Evolutionary conservation across 2,797 vertebrate species (phyloP), one percentile per base, ranked within the genome.

Genomic region (Sebastes flavidus): DNA sequence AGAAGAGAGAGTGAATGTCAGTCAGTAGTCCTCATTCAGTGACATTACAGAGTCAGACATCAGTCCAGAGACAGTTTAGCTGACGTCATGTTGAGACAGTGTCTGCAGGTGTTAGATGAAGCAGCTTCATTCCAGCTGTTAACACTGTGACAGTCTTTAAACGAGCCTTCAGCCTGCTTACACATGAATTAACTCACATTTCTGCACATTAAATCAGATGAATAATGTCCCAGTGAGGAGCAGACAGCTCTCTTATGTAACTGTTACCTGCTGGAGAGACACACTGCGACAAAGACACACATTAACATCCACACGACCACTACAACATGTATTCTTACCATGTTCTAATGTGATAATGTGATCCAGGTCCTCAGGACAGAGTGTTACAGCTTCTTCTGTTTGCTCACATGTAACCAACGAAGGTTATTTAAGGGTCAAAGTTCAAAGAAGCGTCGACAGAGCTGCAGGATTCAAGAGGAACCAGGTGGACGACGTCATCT

Each of bases 391-490:
- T 38, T 14, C 36, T 14, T 14, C 42, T 75, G 20, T 68, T 81
- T 30, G 62, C 73, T 75, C 91, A 91, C 91, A 92, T 91, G 89
- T 13, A 89, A 4, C 22, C 16, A 24, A 16, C 76, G 88, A 95
- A 95, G 89, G 94, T 95, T 83, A 92, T 22, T 4, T 7, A 24
- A 9, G 66, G 78, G 89, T 94, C 87, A 93, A 88, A 92, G 93
- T 89, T 93, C 88, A 94, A 27, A 56, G 70, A 72, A 65, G 13
- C 24, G 3, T 2, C 42, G 1, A 69, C 36, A 38, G 2, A 56
- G 46, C 14, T 36, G 14, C 13, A 9, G 2, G 3, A 27, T 24
- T 58, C 25, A 75, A 71, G 83, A 66, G 0, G 0, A 65, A 1
- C n/a, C 32, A 12, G 13, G 3, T 6, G 14, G 25, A 8, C 27